Evolutionary conservation across 2,797 vertebrate species (phyloP).

Genomic region (Lophius americanus): DNA sequence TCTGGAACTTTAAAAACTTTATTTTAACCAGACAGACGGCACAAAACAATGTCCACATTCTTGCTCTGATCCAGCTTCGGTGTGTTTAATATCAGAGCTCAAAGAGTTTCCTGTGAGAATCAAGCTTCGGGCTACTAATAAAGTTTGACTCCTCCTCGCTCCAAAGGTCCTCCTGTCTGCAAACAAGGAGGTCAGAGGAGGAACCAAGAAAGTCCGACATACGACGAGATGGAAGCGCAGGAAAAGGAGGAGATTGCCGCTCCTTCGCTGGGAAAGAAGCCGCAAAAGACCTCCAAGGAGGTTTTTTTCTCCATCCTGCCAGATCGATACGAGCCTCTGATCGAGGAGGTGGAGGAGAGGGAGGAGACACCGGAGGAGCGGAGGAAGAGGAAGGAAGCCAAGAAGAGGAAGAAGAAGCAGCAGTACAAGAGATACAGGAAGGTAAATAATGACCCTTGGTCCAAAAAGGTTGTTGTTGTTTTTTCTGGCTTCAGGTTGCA

Average conservation of each 20-base stretch:
- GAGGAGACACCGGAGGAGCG: conserved; percentile 33
- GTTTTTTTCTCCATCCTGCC: conserved; percentile 71
- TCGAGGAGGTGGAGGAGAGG: conserved; percentile 55
- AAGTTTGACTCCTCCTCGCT: conserved; percentile 59
- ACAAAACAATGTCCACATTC: conserved; percentile 39
- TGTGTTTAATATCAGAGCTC: conserved; percentile 14
- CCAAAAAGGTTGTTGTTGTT: background rate
- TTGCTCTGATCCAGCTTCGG: conserved; percentile 34
- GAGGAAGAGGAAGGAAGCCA: conserved; percentile 54
- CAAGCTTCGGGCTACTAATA: conserved; percentile 46
- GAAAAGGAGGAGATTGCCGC: conserved; percentile 18
- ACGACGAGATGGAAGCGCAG: conserved; percentile 36
- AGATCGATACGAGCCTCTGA: conserved; percentile 69
- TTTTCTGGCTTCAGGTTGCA: background rate
- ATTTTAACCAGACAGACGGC: background rate
- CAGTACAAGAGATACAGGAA: conserved; percentile 68
- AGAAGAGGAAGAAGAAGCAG: conserved; percentile 53
- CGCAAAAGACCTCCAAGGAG: conserved; percentile 61
- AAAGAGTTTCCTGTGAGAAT: conserved; percentile 23
- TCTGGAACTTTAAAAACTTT: background rate
- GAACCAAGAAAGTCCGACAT: background rate
- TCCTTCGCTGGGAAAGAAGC: conserved; percentile 13
- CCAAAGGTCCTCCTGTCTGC: conserved; percentile 64
- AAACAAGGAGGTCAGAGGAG: conserved; percentile 7
- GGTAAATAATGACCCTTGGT: conserved; percentile 50